Evolutionary conservation across 1,140 invertebrate genomes (phyloP).

Genomic region (Ephestia elutella): DNA sequence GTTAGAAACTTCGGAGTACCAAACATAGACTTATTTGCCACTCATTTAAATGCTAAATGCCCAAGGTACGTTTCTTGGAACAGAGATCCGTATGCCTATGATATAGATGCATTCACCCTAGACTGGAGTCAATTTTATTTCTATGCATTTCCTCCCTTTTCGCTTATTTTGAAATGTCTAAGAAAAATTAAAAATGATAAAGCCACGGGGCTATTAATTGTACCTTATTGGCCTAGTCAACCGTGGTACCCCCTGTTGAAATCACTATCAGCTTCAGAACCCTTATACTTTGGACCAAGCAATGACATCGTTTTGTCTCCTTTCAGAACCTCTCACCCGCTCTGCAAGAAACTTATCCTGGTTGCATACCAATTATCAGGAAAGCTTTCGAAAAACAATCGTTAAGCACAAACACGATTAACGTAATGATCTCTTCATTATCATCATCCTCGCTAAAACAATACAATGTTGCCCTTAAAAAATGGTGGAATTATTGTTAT

Average conservation of each 20-base stretch:
- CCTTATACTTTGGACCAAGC: background rate
- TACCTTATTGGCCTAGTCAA: constrained; percentile 17
- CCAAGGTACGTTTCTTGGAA: constrained; percentile 16
- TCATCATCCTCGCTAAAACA: background rate
- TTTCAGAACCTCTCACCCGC: constrained; percentile 13
- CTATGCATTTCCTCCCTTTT: constrained; percentile 18
- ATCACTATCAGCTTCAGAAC: background rate
- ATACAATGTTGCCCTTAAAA: background rate
- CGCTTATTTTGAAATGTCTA: constrained; percentile 13
- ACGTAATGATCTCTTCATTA: background rate
- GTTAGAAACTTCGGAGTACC: background rate
- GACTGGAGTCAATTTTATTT: constrained; percentile 14
- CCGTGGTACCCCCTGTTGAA: constrained; percentile 15
- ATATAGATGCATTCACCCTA: constrained; percentile 19
- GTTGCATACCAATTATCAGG: background rate
- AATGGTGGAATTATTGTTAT: background rate
- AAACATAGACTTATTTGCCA: constrained; percentile 17
- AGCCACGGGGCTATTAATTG: constrained; percentile 14
- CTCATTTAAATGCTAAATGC: constrained; percentile 15
- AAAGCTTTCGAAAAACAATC: background rate
- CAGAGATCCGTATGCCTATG: constrained; percentile 14
- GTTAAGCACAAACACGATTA: background rate
- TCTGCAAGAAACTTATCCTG: constrained; percentile 3
- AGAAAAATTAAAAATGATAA: constrained; percentile 16
- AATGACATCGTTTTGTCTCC: constrained; percentile 9